phyloP scores from a whole-genome alignment of 2,113 vertebrate species.

The Vidua macroura region DNA sequence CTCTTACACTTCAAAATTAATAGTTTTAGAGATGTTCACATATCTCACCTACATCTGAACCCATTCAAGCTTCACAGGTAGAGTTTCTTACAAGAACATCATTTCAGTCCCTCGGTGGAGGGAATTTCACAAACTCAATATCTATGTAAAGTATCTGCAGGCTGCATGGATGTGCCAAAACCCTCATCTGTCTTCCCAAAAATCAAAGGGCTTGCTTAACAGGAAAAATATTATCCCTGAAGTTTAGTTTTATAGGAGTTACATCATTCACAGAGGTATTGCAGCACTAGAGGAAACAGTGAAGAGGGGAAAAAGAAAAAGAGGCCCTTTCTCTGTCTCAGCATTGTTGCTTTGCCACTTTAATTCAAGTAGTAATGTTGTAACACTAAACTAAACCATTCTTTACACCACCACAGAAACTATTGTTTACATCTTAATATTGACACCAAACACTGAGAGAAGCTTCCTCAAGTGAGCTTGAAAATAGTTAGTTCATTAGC shows the following conservation, averaged over 20 bases:
- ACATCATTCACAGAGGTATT: neutral
- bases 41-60: neutral
- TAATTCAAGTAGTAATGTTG: neutral
- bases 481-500: neutral
- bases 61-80: neutral
- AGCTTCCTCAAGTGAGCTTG: neutral
- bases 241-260: neutral
- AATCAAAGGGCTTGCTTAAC: conserved; percentile 15
- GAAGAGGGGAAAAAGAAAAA: no score
- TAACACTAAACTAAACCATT: neutral
- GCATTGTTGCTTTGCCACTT: neutral
- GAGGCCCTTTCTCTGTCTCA: neutral
- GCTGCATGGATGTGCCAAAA: conserved; percentile 8
- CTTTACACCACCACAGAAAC: neutral
- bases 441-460: neutral
- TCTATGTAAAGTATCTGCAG: neutral
- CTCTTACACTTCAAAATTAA: neutral
- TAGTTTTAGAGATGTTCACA: neutral
- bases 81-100: neutral
- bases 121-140: neutral
- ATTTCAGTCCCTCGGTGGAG: neutral
- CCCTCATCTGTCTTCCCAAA: neutral
- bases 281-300: neutral
- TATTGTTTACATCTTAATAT: neutral
- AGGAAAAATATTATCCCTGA: neutral